Percentiles rank a stretch among this genome's conserved stretches.
Evolutionary conservation across 2,888 invertebrate species (phyloP).

Genomic region (Chesias legatella): DNA sequence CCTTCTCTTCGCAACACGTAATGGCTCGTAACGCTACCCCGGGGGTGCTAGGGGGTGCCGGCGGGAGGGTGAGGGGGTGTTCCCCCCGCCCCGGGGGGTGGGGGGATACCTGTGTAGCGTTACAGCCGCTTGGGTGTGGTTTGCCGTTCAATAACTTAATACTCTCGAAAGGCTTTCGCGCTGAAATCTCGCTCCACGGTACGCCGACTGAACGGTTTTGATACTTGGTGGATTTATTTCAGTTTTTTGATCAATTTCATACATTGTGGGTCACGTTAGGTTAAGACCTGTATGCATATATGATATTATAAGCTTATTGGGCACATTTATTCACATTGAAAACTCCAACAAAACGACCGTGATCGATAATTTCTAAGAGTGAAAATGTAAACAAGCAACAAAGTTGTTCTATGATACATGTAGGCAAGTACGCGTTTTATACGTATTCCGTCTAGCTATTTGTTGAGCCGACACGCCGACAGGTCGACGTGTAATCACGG

Average conservation of each 20-base stretch:
- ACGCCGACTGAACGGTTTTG: conserved; percentile 43
- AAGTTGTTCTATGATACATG: too few species aligned
- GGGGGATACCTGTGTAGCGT: conserved; percentile 62
- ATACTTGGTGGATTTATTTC: conserved; percentile 34
- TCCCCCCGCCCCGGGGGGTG: conserved; percentile 24
- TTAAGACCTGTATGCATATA: too few species aligned
- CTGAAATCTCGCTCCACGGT: conserved; percentile 71
- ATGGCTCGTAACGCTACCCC: conserved; percentile 50
- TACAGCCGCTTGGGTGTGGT: conserved; percentile 77
- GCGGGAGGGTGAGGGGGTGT: conserved; percentile 22
- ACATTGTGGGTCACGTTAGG: too few species aligned
- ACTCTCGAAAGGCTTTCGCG: conserved; percentile 79
- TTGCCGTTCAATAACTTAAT: conserved; percentile 81
- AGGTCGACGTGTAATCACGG: conserved; percentile 34
- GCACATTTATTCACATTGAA: too few species aligned
- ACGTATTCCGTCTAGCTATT: conserved; percentile 1
- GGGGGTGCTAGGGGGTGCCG: conserved; percentile 24
- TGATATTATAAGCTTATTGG: too few species aligned
- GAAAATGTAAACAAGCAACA: too few species aligned
- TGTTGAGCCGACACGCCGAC: conserved; percentile 11
- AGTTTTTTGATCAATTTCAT: conserved; percentile 8
- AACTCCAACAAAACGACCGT: too few species aligned
- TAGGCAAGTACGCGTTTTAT: too few species aligned
- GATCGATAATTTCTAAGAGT: too few species aligned
- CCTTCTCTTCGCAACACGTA: conserved; percentile 56